Evolutionary conservation across 2,113 vertebrate genomes (phyloP).

Genomic region (Patagioenas fasciata): DNA sequence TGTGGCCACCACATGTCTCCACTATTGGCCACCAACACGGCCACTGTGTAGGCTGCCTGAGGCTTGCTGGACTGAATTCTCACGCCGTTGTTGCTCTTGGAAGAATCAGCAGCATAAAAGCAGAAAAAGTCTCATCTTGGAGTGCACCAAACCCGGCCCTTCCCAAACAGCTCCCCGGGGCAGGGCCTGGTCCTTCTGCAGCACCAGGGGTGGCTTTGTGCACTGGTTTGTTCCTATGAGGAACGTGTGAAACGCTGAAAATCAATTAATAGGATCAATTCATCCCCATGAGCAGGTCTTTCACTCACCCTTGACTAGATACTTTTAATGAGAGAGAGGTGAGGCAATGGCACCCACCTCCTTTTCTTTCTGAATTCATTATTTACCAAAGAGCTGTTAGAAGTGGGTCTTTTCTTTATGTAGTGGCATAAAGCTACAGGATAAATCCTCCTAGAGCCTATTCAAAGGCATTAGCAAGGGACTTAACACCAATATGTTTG

Average conservation of each 20-base stretch:
- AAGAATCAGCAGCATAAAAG: background rate
- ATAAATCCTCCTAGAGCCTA: background rate
- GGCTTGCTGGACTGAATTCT: background rate
- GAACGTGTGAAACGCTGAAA: background rate
- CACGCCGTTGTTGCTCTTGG: background rate
- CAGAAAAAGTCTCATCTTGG: background rate
- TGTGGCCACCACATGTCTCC: accelerated
- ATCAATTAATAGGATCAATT: background rate
- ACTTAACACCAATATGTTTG: background rate
- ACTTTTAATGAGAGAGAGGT: background rate
- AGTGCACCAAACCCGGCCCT: accelerated
- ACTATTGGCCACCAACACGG: background rate
- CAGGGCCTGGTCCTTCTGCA: background rate
- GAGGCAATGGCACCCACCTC: background rate
- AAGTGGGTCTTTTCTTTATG: background rate
- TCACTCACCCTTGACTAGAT: background rate
- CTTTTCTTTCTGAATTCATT: background rate
- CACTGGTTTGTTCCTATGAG: accelerated
- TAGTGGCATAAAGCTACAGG: background rate
- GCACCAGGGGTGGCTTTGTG: background rate
- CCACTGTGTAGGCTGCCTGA: background rate
- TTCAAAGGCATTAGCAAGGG: background rate
- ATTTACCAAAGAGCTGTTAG: background rate
- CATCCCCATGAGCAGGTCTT: background rate
- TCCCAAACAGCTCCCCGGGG: background rate